Evolutionary conservation across 2,888 invertebrate genomes (phyloP).

Genomic region (Campoplex capitator): DNA sequence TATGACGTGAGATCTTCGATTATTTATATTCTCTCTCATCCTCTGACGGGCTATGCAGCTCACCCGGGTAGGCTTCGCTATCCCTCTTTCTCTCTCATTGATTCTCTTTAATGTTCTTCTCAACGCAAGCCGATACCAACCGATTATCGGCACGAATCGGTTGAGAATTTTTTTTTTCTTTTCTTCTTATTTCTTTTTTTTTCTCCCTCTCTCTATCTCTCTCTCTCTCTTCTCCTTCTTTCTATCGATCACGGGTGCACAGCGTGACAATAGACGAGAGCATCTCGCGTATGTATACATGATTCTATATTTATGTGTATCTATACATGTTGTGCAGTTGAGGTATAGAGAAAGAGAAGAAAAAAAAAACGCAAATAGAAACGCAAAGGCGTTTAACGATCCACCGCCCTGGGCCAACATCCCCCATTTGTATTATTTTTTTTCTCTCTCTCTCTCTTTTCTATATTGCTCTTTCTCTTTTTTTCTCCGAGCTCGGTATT

Average conservation of each 20-base stretch:
- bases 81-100: constrained; percentile 9
- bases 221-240: constrained; percentile 38
- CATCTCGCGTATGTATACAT: constrained; percentile 32
- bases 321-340: constrained; percentile 12
- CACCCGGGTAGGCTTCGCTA: neutral
- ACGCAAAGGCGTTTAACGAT: constrained; percentile 72
- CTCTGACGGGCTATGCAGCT: constrained; percentile 7
- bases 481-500: constrained; percentile 49
- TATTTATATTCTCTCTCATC: constrained; percentile 67
- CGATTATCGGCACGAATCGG: constrained; percentile 72
- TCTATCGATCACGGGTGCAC: constrained; percentile 67
- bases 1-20: constrained; percentile 68
- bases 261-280: constrained; percentile 53
- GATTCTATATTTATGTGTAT: constrained; percentile 21
- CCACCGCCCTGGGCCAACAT: constrained; percentile 53
- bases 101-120: constrained; percentile 46
- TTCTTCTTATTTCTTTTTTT: constrained; percentile 48
- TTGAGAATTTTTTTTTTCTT: constrained; percentile 62
- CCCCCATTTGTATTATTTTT: constrained; percentile 43
- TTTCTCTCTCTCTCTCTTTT: constrained; percentile 25
- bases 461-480: constrained; percentile 8
- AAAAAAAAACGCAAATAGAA: constrained; percentile 49
- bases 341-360: neutral
- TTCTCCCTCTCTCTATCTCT: constrained; percentile 24
- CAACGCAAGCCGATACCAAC: constrained; percentile 63